Conservation (phyloP, 2,797 vertebrate genomes). For the Choloepus didactylus region DNA sequence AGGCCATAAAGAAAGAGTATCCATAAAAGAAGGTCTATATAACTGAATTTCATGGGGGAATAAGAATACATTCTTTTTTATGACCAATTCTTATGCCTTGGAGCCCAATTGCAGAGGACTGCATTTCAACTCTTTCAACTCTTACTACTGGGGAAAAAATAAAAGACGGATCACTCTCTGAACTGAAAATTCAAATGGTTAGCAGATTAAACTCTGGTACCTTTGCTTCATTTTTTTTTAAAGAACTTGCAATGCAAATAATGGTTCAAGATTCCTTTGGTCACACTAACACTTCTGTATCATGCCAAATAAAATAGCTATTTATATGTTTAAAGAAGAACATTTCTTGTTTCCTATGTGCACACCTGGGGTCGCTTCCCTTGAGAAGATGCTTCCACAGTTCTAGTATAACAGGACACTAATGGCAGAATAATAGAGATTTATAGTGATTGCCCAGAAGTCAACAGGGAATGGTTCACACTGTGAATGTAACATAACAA, state of each 20-base stretch:
- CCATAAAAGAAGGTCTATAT: conserved; percentile 68
- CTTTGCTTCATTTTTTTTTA: conserved; percentile 22
- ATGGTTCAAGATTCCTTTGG: conserved; percentile 74
- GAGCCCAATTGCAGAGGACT: conserved; percentile 42
- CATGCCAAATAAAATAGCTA: conserved; percentile 79
- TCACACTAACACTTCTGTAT: conserved; percentile 73
- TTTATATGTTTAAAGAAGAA: conserved; percentile 79
- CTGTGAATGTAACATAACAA: conserved; percentile 67
- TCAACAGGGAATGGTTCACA: conserved; percentile 78
- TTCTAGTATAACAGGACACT: conserved; percentile 77
- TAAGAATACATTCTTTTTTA: conserved; percentile 72
- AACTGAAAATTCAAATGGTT: conserved; percentile 74
- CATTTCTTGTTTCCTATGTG: conserved; percentile 63
- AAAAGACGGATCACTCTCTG: conserved; percentile 65
- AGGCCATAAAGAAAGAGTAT: conserved; percentile 59
- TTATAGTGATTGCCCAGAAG: conserved; percentile 83
- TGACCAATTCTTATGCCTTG: conserved; percentile 72
- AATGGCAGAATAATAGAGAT: conserved; percentile 83
- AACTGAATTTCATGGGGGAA: conserved; percentile 70
- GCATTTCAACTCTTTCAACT: conserved; percentile 70
- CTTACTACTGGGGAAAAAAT: conserved; percentile 50
- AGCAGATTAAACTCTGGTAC: conserved; percentile 67
- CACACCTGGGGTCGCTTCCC: conserved; percentile 80
- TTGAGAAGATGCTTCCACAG: conserved; percentile 76
- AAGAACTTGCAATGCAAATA: conserved; percentile 81